phyloP scores from a whole-genome alignment of 2,113 vertebrate genomes.

The Atherinomorus stipes region DNA sequence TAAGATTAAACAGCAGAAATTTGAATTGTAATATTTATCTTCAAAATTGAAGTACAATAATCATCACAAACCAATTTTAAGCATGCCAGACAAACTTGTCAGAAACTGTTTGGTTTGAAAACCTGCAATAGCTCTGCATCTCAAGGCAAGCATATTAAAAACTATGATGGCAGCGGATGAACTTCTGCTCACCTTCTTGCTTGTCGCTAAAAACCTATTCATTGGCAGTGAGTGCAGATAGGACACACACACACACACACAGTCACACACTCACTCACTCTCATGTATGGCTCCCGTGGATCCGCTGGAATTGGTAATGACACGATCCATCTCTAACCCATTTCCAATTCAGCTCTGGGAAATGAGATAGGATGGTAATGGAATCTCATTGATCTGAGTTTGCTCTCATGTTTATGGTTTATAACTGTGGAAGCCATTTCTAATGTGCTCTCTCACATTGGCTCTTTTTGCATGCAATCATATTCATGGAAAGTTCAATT shows the following conservation, averaged over 20 bases:
- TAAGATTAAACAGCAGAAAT: slow-evolving; percentile 7
- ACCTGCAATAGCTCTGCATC: slow-evolving; percentile 24
- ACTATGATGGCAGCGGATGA: slow-evolving; percentile 64
- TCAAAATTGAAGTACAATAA: slow-evolving; percentile 11
- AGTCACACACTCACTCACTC: slow-evolving; percentile 33
- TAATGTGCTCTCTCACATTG: slow-evolving; percentile 69
- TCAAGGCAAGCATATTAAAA: slow-evolving; percentile 37
- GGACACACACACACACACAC: slow-evolving; percentile 25
- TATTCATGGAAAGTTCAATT: slow-evolving; percentile 17
- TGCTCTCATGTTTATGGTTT: slow-evolving; percentile 79
- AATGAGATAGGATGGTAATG: slow-evolving; percentile 83
- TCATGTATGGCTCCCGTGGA: slow-evolving; percentile 62
- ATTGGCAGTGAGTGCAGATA: slow-evolving; percentile 70
- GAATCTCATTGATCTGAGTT: slow-evolving; percentile 84
- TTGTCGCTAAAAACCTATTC: slow-evolving; percentile 77
- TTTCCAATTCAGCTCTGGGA: slow-evolving; percentile 79
- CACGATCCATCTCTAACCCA: slow-evolving; percentile 80
- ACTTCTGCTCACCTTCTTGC: slow-evolving; percentile 79
- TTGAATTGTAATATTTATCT: slow-evolving; percentile 10
- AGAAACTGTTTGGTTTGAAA: slow-evolving; percentile 33
- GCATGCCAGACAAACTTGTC: slow-evolving; percentile 18
- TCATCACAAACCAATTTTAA: slow-evolving; percentile 20
- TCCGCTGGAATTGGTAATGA: slow-evolving; percentile 79
- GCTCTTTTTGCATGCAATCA: slow-evolving; percentile 60
- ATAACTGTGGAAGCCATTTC: slow-evolving; percentile 77